These are phyloP conservation scores for Cheilosia scutellata DNA, from an alignment of 2,888 invertebrate species.

Conservation along the genomic window DNA sequence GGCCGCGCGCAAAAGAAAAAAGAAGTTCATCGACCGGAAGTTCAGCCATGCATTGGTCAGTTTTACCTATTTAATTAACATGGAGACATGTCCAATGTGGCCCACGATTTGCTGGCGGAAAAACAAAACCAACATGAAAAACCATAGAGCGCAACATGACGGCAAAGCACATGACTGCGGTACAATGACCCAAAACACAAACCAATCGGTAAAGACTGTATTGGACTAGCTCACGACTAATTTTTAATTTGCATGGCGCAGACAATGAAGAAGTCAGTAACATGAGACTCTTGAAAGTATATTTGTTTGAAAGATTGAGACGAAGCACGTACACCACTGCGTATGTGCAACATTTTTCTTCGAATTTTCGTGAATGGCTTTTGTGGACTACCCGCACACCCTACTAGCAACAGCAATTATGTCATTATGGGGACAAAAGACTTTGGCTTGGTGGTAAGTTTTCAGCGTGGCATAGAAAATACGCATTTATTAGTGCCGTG, in stretches of 20 bases:
- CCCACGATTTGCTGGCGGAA: constrained; percentile 28
- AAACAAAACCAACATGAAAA: constrained; percentile 24
- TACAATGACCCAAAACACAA: constrained; percentile 65
- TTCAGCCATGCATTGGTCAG: constrained; percentile 72
- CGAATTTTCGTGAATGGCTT: constrained; percentile 2
- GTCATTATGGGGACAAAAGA: constrained; percentile 33
- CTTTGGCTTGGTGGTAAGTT: constrained; percentile 7
- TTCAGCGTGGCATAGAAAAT: constrained; percentile 3
- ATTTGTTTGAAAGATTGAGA: background rate
- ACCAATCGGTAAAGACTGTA: constrained; percentile 34
- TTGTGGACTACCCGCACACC: background rate
- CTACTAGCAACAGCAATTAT: constrained; percentile 28
- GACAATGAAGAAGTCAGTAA: constrained; percentile 16
- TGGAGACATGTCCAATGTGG: constrained; percentile 51
- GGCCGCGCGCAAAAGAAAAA: constrained; percentile 18
- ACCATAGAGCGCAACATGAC: constrained; percentile 52
- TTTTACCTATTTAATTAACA: constrained; percentile 62
- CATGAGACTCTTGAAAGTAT: background rate
- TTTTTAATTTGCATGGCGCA: constrained; percentile 48
- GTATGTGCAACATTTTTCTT: constrained; percentile 60
- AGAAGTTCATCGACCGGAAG: constrained; percentile 74
- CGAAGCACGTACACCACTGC: constrained; percentile 40
- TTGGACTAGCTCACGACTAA: constrained; percentile 31
- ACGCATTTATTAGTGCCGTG: background rate
- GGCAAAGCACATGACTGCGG: constrained; percentile 5